phyloP scores from a whole-genome alignment of 2,888 invertebrate genomes.

The Sinelater perroti region DNA sequence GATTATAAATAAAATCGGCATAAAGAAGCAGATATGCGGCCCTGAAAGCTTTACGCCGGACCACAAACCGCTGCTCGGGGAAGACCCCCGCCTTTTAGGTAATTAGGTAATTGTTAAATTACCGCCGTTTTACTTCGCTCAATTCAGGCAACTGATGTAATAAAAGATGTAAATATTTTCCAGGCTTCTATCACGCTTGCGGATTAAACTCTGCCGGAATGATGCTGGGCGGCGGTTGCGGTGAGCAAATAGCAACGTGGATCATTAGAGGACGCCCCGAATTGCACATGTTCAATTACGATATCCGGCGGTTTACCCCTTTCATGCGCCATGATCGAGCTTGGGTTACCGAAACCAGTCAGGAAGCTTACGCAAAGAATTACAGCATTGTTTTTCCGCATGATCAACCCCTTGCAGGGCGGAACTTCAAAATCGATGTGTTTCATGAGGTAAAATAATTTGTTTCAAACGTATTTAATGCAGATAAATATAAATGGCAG shows the following conservation, averaged over 20 bases:
- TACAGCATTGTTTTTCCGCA: constrained; percentile 84
- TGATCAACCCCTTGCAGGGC: constrained; percentile 83
- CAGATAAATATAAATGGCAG: constrained; percentile 22
- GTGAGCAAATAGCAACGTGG: constrained; percentile 87
- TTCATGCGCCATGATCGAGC: constrained; percentile 73
- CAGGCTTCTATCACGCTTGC: constrained; percentile 84
- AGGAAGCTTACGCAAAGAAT: constrained; percentile 90
- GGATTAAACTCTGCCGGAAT: constrained; percentile 93
- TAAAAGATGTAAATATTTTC: too few relatives aligned
- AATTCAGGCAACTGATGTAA: background rate
- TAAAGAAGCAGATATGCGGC: constrained; percentile 88
- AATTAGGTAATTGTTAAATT: constrained; percentile 11
- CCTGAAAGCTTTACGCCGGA: constrained; percentile 94
- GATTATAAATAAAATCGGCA: constrained; percentile 75
- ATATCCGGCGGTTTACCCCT: constrained; percentile 83
- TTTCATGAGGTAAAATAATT: constrained; percentile 67
- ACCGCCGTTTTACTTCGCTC: background rate
- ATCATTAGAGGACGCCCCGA: constrained; percentile 82
- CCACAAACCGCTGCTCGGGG: constrained; percentile 87
- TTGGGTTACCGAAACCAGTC: constrained; percentile 84
- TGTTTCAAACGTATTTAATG: background rate
- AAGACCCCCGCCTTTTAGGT: constrained; percentile 72
- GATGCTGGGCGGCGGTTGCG: constrained; percentile 90
- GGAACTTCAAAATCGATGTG: constrained; percentile 74
- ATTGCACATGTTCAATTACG: constrained; percentile 86